These are phyloP conservation scores for Botia kubotai DNA, from an alignment of 2,797 vertebrate species.

Conservation along the genomic window DNA sequence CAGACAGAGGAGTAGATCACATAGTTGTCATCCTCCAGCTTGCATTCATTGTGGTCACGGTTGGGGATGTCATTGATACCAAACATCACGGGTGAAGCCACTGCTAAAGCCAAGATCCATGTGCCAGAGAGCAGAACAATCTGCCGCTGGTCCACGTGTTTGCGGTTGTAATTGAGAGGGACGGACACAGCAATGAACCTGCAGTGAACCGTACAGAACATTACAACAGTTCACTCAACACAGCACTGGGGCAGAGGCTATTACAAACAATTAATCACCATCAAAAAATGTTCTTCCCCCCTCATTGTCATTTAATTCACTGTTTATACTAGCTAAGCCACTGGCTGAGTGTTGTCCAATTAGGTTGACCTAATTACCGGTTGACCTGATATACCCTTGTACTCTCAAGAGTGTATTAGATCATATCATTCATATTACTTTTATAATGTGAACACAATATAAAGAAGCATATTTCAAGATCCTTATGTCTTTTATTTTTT, in stretches of 20 bases:
- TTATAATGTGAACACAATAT: background rate
- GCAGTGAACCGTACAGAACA: slow-evolving; percentile 62
- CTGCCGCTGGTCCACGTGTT: slow-evolving; percentile 88
- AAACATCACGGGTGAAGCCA: slow-evolving; percentile 92
- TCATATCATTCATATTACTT: background rate
- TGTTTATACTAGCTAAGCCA: background rate
- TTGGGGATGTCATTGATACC: slow-evolving; percentile 87
- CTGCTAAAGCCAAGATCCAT: slow-evolving; percentile 91
- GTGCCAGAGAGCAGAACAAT: slow-evolving; percentile 87
- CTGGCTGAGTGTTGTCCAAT: background rate
- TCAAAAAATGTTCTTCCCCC: background rate
- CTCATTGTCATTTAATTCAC: background rate
- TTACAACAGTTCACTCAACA: background rate
- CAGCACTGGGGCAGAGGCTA: background rate
- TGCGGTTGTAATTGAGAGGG: slow-evolving; percentile 90
- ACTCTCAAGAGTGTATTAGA: slow-evolving; percentile 10
- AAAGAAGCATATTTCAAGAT: background rate
- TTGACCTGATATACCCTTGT: slow-evolving; percentile 12
- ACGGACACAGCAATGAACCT: slow-evolving; percentile 93
- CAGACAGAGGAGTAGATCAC: slow-evolving; percentile 92
- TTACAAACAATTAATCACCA: background rate
- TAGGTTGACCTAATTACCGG: slow-evolving; percentile 16
- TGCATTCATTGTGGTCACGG: slow-evolving; percentile 86
- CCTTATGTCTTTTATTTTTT: background rate
- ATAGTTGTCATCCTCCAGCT: slow-evolving; percentile 90